Percentiles rank a stretch among this genome's conserved stretches.
Conservation (phyloP, 1,140 invertebrate species). For the Laupala kohalensis region DNA sequence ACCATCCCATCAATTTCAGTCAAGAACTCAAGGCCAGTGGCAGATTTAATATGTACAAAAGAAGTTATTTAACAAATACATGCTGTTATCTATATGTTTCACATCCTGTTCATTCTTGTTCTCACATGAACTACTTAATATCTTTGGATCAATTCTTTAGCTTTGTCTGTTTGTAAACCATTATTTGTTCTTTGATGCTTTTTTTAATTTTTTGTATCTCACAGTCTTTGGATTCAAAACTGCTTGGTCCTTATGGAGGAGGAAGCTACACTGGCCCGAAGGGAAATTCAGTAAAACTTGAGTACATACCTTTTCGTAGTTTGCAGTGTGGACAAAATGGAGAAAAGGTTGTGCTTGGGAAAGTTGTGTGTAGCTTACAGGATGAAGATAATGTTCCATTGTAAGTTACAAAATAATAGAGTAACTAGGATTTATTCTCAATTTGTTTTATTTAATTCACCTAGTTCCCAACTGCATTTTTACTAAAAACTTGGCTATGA, state of each 20-base stretch:
- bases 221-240: conserved; percentile 39
- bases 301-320: conserved; percentile 32
- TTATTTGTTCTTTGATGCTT: no score
- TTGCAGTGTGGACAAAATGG: conserved; percentile 43
- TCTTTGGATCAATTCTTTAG: no score
- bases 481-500: neutral
- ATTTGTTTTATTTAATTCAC: conserved; percentile 25
- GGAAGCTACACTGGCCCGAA: conserved; percentile 38
- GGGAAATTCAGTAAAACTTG: conserved; percentile 38
- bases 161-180: no score
- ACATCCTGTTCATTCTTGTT: no score
- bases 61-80: no score
- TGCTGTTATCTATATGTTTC: no score
- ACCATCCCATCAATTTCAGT: no score
- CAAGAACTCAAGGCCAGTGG: no score
- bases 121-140: no score
- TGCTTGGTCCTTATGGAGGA: conserved; percentile 45
- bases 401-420: conserved; percentile 32
- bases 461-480: conserved; percentile 16
- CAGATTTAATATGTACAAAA: no score
- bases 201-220: no score
- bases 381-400: conserved; percentile 64
- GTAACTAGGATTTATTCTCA: neutral
- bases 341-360: conserved; percentile 57
- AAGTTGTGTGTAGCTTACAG: conserved; percentile 67